Evolutionary conservation across 2,113 vertebrate genomes (phyloP).

Genomic region (Acinonyx jubatus): DNA sequence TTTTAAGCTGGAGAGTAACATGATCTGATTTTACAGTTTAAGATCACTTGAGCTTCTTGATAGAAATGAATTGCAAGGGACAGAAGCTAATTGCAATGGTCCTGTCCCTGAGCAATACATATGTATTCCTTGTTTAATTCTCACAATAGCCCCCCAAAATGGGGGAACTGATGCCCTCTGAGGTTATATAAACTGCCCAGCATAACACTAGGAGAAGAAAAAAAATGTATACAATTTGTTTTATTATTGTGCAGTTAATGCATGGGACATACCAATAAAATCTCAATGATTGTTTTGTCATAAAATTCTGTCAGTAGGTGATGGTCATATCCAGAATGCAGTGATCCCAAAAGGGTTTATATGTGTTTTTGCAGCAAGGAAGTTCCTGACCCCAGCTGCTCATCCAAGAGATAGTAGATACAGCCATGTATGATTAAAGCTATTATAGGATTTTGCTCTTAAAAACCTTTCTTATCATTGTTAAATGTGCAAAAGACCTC

Average conservation of each 20-base stretch:
- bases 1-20: constrained; percentile 34
- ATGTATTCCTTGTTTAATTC: background rate
- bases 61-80: background rate
- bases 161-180: background rate
- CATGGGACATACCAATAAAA: background rate
- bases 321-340: background rate
- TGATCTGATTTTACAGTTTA: background rate
- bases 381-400: background rate
- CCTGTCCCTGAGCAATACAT: background rate
- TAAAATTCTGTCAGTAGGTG: background rate
- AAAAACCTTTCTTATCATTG: constrained; percentile 62
- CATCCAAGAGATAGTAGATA: background rate
- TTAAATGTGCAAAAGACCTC: constrained; percentile 47
- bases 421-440: background rate
- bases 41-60: background rate
- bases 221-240: background rate
- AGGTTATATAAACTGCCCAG: background rate
- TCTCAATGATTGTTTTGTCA: background rate
- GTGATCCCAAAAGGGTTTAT: background rate
- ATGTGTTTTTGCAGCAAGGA: background rate
- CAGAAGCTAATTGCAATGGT: constrained; percentile 15
- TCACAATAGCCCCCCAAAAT: background rate
- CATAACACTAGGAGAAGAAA: background rate
- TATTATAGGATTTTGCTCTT: constrained; percentile 51
- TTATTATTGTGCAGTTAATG: background rate